Percentiles rank a stretch among this genome's conserved stretches.
These are phyloP conservation scores for Amaurobius ferox DNA, from an alignment of 2,888 invertebrate species.

Conservation along the genomic window DNA sequence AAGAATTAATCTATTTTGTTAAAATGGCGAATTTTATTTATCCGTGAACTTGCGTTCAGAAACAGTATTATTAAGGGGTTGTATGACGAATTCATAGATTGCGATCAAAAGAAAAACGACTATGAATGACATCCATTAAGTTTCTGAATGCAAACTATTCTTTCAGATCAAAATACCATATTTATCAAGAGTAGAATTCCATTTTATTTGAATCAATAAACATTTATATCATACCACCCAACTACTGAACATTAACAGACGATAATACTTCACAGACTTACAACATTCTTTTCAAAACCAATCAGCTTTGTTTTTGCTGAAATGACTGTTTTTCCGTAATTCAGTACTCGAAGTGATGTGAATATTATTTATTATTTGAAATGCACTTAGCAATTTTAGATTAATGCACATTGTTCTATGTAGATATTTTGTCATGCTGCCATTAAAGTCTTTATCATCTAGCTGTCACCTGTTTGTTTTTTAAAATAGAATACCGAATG, in stretches of 20 bases:
- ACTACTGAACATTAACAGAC: slow-evolving; percentile 61
- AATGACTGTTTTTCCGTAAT: not conserved
- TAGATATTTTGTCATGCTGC: slow-evolving; percentile 33
- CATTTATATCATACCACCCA: slow-evolving; percentile 13
- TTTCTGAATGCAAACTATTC: too few relatives aligned
- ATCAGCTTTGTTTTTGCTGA: not conserved
- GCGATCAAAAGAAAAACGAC: too few relatives aligned
- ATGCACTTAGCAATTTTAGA: slow-evolving; percentile 18
- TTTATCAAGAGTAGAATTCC: not conserved
- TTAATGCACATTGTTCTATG: slow-evolving; percentile 36
- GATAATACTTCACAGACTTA: not conserved
- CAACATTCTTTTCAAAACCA: not conserved
- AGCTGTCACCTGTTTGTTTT: too few relatives aligned
- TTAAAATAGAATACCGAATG: too few relatives aligned
- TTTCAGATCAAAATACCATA: too few relatives aligned
- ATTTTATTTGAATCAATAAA: not conserved
- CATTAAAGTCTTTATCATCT: too few relatives aligned
- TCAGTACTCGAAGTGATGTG: not conserved
- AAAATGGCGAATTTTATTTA: too few relatives aligned
- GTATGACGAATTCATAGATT: too few relatives aligned
- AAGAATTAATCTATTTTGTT: not conserved
- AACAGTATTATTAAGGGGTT: too few relatives aligned
- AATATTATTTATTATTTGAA: not conserved
- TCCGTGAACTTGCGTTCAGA: too few relatives aligned
- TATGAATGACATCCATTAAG: too few relatives aligned